Base-by-base conservation (phyloP, 2,113 vertebrate genomes). In the Dascyllus trimaculatus region DNA sequence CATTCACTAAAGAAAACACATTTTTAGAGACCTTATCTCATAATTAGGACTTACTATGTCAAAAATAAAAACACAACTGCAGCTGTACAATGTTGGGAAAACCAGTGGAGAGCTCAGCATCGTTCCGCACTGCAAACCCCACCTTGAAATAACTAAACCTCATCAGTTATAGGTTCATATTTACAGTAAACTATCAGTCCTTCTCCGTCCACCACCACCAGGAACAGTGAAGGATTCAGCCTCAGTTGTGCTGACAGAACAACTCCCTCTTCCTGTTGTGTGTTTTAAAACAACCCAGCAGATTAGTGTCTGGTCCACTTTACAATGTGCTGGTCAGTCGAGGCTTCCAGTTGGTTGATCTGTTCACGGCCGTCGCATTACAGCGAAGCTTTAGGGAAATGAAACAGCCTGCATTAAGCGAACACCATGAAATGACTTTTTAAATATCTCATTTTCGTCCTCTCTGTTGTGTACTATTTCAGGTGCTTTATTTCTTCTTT, bases 251-350 rank as follows among this genome's bases (percentile, higher is more conserved):
- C 38, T 11, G 49, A 3, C 8, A 48, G 38, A 65, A 35, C 48
- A 74, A 29, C 65, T 38, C 29, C 29, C 52, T 58, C 59, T 35
- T 70, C 52, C 63, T 58, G 52, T 22, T 52, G 53, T 11, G 21
- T 67, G 18, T 18, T 43, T 13, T 4, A 49, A 51, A 45, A 52
- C 26, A 61, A 43, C 11, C 19, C 18, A 40, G 17, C n/a, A 58
- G 22, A 62, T 35, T 35, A 35, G 32, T 8, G 32, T 35, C 32
- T 10, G 45, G 17, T 46, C 4, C 45, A 25, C 7, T 24, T 13
- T 2, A 57, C 24, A 29, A 4, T 46, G 45, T 13, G 17, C 4
- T n/a, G 43, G 1, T 6, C 53, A 65, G 29, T 13, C 11, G 5
- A 52, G 15, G 15, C 13, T 14, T 9, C 26, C 4, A 53, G 51